Evolutionary conservation across 2,113 vertebrate genomes (phyloP).

Genomic region (Pagrus major): DNA sequence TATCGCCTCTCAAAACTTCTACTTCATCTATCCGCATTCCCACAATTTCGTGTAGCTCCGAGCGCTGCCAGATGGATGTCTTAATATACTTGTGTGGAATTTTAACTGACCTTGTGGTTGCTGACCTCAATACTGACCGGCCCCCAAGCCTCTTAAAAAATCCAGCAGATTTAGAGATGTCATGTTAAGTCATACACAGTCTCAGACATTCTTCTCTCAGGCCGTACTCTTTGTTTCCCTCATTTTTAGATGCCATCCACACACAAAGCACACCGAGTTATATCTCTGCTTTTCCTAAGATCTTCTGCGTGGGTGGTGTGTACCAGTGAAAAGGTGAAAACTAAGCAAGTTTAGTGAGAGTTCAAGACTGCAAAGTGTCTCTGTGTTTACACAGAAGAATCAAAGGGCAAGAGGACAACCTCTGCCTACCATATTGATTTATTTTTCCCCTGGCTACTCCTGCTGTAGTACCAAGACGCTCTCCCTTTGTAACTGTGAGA

Average conservation of each 20-base stretch:
- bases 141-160: slow-evolving; percentile 73
- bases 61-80: slow-evolving; percentile 66
- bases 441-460: slow-evolving; percentile 40
- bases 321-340: slow-evolving; percentile 7
- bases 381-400: slow-evolving; percentile 47
- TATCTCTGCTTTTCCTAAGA: neutral
- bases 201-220: slow-evolving; percentile 63
- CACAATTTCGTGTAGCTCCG: slow-evolving; percentile 53
- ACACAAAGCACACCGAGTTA: neutral
- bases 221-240: slow-evolving; percentile 27
- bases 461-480: slow-evolving; percentile 35
- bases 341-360: slow-evolving; percentile 32
- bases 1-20: slow-evolving; percentile 14
- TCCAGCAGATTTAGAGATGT: slow-evolving; percentile 67
- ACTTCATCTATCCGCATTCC: slow-evolving; percentile 48
- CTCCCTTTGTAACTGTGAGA: slow-evolving; percentile 31
- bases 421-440: slow-evolving; percentile 63
- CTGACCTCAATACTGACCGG: slow-evolving; percentile 75
- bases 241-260: slow-evolving; percentile 18
- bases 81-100: slow-evolving; percentile 72
- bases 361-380: slow-evolving; percentile 51
- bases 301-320: slow-evolving; percentile 10
- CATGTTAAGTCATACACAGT: slow-evolving; percentile 52
- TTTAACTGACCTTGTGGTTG: slow-evolving; percentile 72
- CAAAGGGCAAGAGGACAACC: slow-evolving; percentile 66